These are phyloP conservation scores for Eupithecia exiguata DNA, from an alignment of 2,888 invertebrate genomes.

Conservation along the genomic window DNA sequence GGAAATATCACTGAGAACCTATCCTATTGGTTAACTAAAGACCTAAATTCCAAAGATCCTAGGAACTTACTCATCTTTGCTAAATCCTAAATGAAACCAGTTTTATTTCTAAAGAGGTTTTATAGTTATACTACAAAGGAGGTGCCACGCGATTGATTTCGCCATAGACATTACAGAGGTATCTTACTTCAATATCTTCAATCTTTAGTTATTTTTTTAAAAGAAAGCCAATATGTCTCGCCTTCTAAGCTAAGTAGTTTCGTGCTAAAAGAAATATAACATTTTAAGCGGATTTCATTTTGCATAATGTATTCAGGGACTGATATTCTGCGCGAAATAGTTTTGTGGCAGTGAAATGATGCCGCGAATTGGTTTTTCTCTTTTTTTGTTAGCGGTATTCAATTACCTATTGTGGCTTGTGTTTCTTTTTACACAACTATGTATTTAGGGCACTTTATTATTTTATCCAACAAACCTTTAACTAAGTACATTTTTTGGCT, in stretches of 20 bases:
- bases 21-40: not conserved
- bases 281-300: slow-evolving; percentile 45
- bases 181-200: not conserved
- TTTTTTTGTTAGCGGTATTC: not conserved
- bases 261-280: slow-evolving; percentile 33
- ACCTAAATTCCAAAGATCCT: not conserved
- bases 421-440: not conserved
- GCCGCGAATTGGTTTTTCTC: slow-evolving; percentile 20
- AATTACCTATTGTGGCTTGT: not conserved
- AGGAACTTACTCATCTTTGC: too few relatives aligned
- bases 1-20: not conserved
- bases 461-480: not conserved
- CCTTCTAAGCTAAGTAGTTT: slow-evolving; percentile 24
- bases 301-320: slow-evolving; percentile 66
- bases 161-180: not conserved
- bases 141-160: not conserved
- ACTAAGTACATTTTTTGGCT: not conserved
- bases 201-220: not conserved
- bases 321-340: slow-evolving; percentile 60
- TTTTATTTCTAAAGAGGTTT: not conserved
- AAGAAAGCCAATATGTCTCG: not conserved
- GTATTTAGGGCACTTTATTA: not conserved
- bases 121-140: not conserved
- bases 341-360: slow-evolving; percentile 49
- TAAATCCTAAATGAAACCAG: not conserved